Evolutionary conservation across 2,888 invertebrate genomes (phyloP), one percentile per base, ranked within the genome.

Genomic region (Ectemnius cavifrons): DNA sequence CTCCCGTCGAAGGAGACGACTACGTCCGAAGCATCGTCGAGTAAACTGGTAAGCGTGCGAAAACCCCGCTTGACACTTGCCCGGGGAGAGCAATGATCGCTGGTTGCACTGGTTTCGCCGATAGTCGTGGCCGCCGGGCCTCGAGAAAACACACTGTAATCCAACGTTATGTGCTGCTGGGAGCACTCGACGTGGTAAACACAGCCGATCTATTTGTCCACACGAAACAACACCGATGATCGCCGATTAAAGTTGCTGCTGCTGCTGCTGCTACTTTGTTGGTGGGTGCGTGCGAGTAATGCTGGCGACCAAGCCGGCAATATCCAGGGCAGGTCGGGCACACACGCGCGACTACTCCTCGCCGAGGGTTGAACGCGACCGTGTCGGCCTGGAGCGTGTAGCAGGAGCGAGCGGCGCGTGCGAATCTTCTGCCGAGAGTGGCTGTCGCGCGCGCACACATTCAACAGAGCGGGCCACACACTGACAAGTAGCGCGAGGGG

Each of bases 21-120:
- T 78, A 80, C 83, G 83, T 83, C 84, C 83, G 83, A 77, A 64
- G 45, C 84, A 82, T 83, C 49, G 59, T 77, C 20, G 63, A 27
- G 23, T 18, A 37, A 6, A 46, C 16, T 20, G 28, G 59, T 58
- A 13, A 18, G 45, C 28, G 27, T 47, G 46, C 63, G 64, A 45
- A 23, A 8, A 47, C 18, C 8, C 18, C 52, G 18, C 37, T 37
- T n/a, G 18, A 37, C 28, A 37, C 70, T 37, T 37, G 23, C 23
- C 3, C 23, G 23, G 2, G 5, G 16, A 61, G 13, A 58, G 37
- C 28, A 67, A 67, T 68, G 82, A 79, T 82, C 76, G 64, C 70
- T 16, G 70, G 63, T 67, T 62, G n/a, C 16, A 23, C 23, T 20
- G 27, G 23, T 18, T 16, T 4, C 37, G 20, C 62, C 14, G 46